Evolutionary conservation across 2,888 invertebrate species (phyloP).

Genomic region (Caenorhabditis panamensis): DNA sequence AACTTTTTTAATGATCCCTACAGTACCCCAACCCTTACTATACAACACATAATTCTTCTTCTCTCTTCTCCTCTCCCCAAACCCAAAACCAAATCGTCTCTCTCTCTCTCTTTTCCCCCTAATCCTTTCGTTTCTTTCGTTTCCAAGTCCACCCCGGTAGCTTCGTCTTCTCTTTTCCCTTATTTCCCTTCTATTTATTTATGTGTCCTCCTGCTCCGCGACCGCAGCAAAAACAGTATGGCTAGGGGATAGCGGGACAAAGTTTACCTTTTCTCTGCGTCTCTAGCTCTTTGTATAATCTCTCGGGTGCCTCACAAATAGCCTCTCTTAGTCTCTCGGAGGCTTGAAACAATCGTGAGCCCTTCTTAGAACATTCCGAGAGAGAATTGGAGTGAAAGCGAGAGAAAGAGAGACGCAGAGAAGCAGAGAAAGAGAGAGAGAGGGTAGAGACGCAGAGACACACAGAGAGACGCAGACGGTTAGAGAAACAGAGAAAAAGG

Average conservation of each 20-base stretch:
- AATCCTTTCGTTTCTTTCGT: neutral
- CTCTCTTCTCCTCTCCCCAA: too few species aligned
- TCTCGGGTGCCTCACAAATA: slow-evolving; percentile 22
- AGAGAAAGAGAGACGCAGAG: neutral
- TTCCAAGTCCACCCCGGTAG: neutral
- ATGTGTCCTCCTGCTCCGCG: slow-evolving; percentile 15
- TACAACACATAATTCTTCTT: too few species aligned
- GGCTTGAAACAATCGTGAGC: slow-evolving; percentile 53
- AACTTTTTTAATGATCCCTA: neutral
- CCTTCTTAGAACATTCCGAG: slow-evolving; percentile 7
- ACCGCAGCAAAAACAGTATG: slow-evolving; percentile 25
- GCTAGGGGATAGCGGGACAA: neutral
- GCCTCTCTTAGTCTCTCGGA: neutral
- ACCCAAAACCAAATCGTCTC: too few species aligned
- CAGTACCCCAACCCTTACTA: neutral
- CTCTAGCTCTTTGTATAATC: neutral
- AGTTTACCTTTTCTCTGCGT: slow-evolving; percentile 39
- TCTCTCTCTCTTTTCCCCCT: slow-evolving; percentile 4
- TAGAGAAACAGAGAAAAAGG: slow-evolving; percentile 10
- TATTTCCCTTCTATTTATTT: slow-evolving; percentile 17
- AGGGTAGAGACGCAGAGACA: too few species aligned
- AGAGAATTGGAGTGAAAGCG: slow-evolving; percentile 11
- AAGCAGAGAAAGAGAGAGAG: slow-evolving; percentile 1
- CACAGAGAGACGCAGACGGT: slow-evolving; percentile 3
- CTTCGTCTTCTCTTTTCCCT: neutral